Evolutionary conservation across 2,888 invertebrate genomes (phyloP).

Genomic region (Drosophila nr. fundita): DNA sequence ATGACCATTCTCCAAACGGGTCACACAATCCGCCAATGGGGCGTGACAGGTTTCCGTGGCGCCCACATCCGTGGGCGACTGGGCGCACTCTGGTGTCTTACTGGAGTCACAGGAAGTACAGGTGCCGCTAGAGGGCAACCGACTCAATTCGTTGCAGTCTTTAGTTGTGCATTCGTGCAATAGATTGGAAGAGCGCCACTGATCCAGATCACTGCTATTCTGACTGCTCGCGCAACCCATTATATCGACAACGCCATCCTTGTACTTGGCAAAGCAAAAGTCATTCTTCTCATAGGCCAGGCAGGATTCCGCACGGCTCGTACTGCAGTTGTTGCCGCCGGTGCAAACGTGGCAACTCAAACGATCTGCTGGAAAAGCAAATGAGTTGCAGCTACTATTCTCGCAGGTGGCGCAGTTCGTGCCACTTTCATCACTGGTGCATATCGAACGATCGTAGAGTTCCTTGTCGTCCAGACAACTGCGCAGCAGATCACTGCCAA

Average conservation of each 20-base stretch:
- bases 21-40: slow-evolving; percentile 68
- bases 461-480: slow-evolving; percentile 83
- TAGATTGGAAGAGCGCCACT: slow-evolving; percentile 71
- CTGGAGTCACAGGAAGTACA: slow-evolving; percentile 81
- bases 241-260: slow-evolving; percentile 47
- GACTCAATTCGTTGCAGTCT: slow-evolving; percentile 70
- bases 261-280: slow-evolving; percentile 80
- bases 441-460: slow-evolving; percentile 57
- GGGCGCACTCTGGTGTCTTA: slow-evolving; percentile 72
- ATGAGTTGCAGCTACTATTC: slow-evolving; percentile 67
- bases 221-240: slow-evolving; percentile 79
- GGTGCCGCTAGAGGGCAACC: slow-evolving; percentile 59
- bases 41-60: slow-evolving; percentile 57
- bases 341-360: slow-evolving; percentile 76
- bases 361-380: slow-evolving; percentile 74
- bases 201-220: slow-evolving; percentile 58
- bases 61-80: slow-evolving; percentile 60
- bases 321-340: slow-evolving; percentile 49
- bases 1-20: slow-evolving; percentile 55
- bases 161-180: slow-evolving; percentile 66
- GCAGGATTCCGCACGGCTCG: slow-evolving; percentile 60
- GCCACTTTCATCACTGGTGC: slow-evolving; percentile 57
- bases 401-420: slow-evolving; percentile 57
- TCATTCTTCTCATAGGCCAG: slow-evolving; percentile 65
- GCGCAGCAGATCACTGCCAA: slow-evolving; percentile 67